Evolutionary conservation across 37 sponge, comb jelly and placozoan genomes (phyloP).

Genomic region (Dysidea cf. avara): DNA sequence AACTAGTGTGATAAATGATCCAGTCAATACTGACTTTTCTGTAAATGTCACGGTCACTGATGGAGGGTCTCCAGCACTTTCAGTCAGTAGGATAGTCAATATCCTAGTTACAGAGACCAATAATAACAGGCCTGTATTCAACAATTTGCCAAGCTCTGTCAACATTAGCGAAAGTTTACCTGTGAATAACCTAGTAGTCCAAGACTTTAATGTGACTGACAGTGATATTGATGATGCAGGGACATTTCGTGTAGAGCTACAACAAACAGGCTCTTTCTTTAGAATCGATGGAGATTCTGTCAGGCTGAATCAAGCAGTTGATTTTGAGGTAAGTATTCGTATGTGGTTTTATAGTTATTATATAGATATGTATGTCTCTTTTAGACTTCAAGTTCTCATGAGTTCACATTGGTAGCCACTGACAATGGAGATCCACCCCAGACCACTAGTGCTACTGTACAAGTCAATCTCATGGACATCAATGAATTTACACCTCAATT

Average conservation of each 20-base stretch:
- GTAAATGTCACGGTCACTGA: conserved; percentile 42
- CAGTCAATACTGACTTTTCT: conserved; percentile 7
- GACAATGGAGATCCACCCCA: conserved; percentile 37
- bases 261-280: conserved; percentile 21
- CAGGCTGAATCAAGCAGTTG: conserved; percentile 6
- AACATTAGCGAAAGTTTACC: conserved; percentile 7
- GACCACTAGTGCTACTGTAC: conserved; percentile 3
- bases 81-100: background rate
- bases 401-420: conserved; percentile 12
- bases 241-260: background rate
- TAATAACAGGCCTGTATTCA: conserved; percentile 41
- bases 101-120: conserved; percentile 46
- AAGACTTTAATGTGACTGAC: conserved; percentile 30
- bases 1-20: background rate
- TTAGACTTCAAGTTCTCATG: conserved; percentile 11
- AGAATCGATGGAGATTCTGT: conserved; percentile 15
- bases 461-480: conserved; percentile 29
- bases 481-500: conserved; percentile 49
- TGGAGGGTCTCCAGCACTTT: background rate
- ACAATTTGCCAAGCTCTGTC: background rate
- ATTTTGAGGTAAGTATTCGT: conserved; percentile 53
- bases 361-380: background rate
- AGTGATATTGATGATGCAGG: conserved; percentile 28
- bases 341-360: too few relatives aligned
- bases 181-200: conserved; percentile 1